These are phyloP conservation scores for Mareca strepera DNA, from an alignment of 2,797 vertebrate genomes.

Conservation along the genomic window DNA sequence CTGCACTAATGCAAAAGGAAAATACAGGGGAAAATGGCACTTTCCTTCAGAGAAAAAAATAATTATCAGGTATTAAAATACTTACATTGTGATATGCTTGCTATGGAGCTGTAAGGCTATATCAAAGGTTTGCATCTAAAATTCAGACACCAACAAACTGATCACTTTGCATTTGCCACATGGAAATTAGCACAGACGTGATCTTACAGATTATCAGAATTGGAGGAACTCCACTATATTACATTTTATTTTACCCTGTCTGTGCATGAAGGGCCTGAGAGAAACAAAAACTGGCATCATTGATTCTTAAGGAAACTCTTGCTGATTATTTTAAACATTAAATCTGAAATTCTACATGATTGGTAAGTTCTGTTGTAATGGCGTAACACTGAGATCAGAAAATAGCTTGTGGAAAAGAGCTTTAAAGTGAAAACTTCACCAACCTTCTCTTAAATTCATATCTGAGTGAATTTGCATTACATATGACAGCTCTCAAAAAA, in stretches of 20 bases:
- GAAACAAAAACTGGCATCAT: fast-evolving
- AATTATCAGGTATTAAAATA: background rate
- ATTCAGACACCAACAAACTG: fast-evolving
- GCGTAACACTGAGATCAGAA: background rate
- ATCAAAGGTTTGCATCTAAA: background rate
- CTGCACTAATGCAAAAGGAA: constrained; percentile 24
- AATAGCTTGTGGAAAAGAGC: background rate
- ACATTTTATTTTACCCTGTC: fast-evolving
- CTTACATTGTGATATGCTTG: fast-evolving
- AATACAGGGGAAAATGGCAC: background rate
- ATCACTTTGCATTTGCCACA: background rate
- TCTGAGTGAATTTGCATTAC: background rate
- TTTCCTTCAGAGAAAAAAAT: background rate
- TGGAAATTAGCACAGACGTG: background rate
- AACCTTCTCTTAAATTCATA: background rate
- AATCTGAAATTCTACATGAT: background rate
- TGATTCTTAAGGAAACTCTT: background rate
- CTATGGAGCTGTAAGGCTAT: background rate
- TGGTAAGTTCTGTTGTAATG: fast-evolving
- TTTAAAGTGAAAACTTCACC: background rate
- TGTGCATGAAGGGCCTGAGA: background rate
- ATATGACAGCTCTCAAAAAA: background rate
- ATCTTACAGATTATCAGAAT: fast-evolving
- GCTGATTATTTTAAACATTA: fast-evolving
- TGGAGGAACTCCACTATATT: background rate